Percentiles rank a stretch among this genome's conserved stretches.
These are phyloP conservation scores for Phyllopteryx taeniolatus DNA, from an alignment of 2,113 vertebrate genomes.

Conservation along the genomic window DNA sequence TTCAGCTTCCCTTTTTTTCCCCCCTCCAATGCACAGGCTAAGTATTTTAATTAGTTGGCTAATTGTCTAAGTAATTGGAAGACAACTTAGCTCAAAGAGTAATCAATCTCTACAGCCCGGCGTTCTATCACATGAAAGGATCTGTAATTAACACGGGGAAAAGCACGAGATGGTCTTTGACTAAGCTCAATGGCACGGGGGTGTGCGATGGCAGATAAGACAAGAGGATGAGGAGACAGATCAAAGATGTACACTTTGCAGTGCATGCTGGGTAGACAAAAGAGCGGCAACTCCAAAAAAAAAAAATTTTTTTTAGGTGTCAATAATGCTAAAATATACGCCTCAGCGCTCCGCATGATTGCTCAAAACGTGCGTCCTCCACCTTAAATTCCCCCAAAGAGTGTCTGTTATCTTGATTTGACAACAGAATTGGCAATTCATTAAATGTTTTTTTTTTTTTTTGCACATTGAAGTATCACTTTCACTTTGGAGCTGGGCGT, in stretches of 20 bases:
- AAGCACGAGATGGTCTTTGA: conserved; percentile 74
- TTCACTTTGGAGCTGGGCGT: conserved; percentile 70
- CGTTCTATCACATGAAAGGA: conserved; percentile 98
- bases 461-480: conserved; percentile 66
- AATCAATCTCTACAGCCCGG: conserved; percentile 98
- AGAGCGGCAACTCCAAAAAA: background rate
- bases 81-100: conserved; percentile 98
- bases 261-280: conserved; percentile 36
- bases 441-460: conserved; percentile 61
- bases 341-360: conserved; percentile 24
- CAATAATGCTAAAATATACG: conserved; percentile 30
- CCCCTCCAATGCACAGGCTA: conserved; percentile 87
- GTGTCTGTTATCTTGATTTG: conserved; percentile 70
- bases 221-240: conserved; percentile 57
- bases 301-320: conserved; percentile 17
- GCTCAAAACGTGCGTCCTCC: conserved; percentile 31
- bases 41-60: conserved; percentile 99
- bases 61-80: conserved; percentile 99
- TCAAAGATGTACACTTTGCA: conserved; percentile 41
- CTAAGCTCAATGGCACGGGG: conserved; percentile 68
- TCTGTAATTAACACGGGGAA: conserved; percentile 93
- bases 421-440: conserved; percentile 74
- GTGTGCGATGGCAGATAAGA: conserved; percentile 72
- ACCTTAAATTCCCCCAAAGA: conserved; percentile 61
- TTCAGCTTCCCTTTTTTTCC: conserved; percentile 70